Conservation (phyloP, 2,888 invertebrate species). For the Orthosia gracilis region DNA sequence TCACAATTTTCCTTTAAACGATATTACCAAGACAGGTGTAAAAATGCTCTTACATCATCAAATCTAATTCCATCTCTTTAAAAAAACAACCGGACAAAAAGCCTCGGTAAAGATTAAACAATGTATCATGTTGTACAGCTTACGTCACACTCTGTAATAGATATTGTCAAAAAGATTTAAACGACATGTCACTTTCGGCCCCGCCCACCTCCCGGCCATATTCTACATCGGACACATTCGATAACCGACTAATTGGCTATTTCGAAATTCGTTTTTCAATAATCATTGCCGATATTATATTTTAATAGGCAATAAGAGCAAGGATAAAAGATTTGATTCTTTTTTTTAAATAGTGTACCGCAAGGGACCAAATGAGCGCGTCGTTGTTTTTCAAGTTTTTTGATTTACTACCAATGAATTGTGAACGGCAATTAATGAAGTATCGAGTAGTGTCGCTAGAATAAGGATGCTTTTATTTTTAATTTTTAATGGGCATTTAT, state of each 20-base stretch:
- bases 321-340: conserved; percentile 73
- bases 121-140: conserved; percentile 54
- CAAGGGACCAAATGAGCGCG: conserved; percentile 83
- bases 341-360: conserved; percentile 77
- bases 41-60: neutral
- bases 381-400: conserved; percentile 81
- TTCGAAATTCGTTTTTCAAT: conserved; percentile 85
- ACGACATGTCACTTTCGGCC: conserved; percentile 76
- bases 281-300: conserved; percentile 85
- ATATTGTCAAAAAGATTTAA: conserved; percentile 78
- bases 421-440: conserved; percentile 85
- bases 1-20: neutral
- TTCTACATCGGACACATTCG: conserved; percentile 74
- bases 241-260: conserved; percentile 83
- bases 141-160: conserved; percentile 66
- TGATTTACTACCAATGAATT: conserved; percentile 87
- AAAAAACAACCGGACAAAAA: conserved; percentile 1
- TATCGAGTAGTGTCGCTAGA: conserved; percentile 83
- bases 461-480: conserved; percentile 68
- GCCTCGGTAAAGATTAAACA: conserved; percentile 33
- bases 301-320: conserved; percentile 86
- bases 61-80: neutral
- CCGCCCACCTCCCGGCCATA: conserved; percentile 77
- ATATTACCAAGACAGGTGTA: neutral
- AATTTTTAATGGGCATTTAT: conserved; percentile 66